Evolutionary conservation across 1,140 invertebrate species (phyloP).

Genomic region (Sinonovacula constricta): DNA sequence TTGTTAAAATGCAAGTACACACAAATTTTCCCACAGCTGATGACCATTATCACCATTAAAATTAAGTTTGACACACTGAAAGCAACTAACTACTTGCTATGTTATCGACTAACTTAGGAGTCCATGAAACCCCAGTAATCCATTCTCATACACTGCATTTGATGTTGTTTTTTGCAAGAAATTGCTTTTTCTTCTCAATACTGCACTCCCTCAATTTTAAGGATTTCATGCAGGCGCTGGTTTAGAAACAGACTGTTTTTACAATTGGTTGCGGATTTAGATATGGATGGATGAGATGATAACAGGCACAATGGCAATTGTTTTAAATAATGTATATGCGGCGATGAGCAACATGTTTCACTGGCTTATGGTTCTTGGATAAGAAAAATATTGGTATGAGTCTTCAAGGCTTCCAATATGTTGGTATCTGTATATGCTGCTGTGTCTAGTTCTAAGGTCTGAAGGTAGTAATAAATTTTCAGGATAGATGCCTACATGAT

Average conservation of each 20-base stretch:
- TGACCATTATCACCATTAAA: no score
- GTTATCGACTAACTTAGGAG: no score
- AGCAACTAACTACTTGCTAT: no score
- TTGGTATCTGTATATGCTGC: neutral
- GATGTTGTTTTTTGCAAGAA: no score
- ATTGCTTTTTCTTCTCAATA: no score
- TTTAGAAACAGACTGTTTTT: neutral
- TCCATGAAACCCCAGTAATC: no score
- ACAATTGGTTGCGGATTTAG: neutral
- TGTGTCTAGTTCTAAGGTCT: neutral
- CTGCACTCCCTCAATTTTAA: neutral
- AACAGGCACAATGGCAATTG: neutral
- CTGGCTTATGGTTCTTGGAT: neutral
- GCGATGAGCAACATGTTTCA: neutral
- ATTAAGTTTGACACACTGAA: no score
- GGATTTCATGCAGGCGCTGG: constrained; percentile 13
- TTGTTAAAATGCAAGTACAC: no score
- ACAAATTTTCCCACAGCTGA: no score
- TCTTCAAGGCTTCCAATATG: neutral
- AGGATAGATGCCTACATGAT: constrained; percentile 9
- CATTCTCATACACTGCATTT: no score
- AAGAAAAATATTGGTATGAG: neutral
- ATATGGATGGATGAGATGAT: neutral
- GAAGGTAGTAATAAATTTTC: neutral
- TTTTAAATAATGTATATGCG: neutral